A percentile compares a stretch with the other conserved stretches of the same genome.
Conservation (phyloP, 37 sponge, comb jelly and placozoan genomes). For the Halisarca cf. caerulea region DNA sequence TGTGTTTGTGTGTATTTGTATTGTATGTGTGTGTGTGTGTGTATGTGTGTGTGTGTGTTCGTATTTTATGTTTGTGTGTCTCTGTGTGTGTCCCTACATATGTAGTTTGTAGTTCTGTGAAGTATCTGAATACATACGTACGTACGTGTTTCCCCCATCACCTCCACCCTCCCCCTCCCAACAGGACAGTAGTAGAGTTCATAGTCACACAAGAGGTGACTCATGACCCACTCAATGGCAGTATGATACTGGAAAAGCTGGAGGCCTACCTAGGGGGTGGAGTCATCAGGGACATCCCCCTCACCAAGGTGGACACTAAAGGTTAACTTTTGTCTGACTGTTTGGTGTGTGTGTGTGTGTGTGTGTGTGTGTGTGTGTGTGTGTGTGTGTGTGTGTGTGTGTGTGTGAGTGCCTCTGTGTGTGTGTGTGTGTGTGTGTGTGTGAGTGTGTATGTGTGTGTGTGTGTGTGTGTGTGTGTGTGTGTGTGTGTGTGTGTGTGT, state of each 20-base stretch:
- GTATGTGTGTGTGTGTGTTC: background rate
- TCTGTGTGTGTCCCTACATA: background rate
- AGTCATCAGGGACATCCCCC: background rate
- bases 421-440: too few relatives aligned
- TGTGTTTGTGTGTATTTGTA: background rate
- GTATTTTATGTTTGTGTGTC: background rate
- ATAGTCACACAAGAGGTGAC: background rate
- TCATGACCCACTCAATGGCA: background rate
- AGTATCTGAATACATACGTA: background rate
- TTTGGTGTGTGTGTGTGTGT: too few relatives aligned
- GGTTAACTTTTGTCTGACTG: background rate
- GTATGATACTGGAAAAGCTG: slow-evolving; percentile 8
- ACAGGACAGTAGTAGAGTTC: slow-evolving; percentile 12
- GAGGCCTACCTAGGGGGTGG: background rate
- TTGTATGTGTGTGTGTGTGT: background rate
- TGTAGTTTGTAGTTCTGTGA: too few relatives aligned
- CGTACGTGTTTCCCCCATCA: background rate
- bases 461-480: too few relatives aligned
- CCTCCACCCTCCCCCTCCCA: background rate
- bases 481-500: too few relatives aligned
- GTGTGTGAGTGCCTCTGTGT: too few relatives aligned
- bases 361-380: too few relatives aligned
- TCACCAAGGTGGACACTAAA: slow-evolving; percentile 16
- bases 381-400: too few relatives aligned
- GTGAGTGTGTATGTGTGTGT: too few relatives aligned